Evolutionary conservation across 2,113 vertebrate species (phyloP).

Genomic region (Chloropsis cyanopogon): DNA sequence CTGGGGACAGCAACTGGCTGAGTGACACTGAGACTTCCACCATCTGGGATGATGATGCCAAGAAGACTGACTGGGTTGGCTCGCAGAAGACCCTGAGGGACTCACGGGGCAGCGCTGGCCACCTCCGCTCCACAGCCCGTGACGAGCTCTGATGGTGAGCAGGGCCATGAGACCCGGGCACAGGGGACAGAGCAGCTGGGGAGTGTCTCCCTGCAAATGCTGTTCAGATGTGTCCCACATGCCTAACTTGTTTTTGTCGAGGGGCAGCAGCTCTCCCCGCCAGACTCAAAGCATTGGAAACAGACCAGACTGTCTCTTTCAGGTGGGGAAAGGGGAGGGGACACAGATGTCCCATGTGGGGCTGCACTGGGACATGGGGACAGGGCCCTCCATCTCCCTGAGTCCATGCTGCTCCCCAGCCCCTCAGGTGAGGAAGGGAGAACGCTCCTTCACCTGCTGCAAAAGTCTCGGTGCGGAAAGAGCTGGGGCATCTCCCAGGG

Average conservation of each 20-base stretch:
- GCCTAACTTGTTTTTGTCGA: background rate
- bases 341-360: background rate
- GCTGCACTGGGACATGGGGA: background rate
- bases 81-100: constrained; percentile 88
- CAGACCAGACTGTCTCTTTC: background rate
- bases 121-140: constrained; percentile 52
- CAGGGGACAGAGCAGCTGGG: background rate
- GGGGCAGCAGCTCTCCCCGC: background rate
- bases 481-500: background rate
- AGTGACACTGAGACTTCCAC: constrained; percentile 97
- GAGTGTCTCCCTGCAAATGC: background rate
- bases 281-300: background rate
- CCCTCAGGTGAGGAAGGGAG: background rate
- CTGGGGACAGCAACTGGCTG: constrained; percentile 87
- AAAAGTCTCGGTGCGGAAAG: background rate
- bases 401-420: background rate
- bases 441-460: background rate
- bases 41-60: constrained; percentile 88
- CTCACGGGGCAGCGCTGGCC: background rate
- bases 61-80: constrained; percentile 85
- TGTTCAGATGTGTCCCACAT: background rate
- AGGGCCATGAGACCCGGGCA: fast-evolving
- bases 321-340: background rate
- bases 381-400: background rate
- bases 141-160: constrained; percentile 83